Conservation (phyloP, 2,113 vertebrate species). For the Salvelinus namaycush region DNA sequence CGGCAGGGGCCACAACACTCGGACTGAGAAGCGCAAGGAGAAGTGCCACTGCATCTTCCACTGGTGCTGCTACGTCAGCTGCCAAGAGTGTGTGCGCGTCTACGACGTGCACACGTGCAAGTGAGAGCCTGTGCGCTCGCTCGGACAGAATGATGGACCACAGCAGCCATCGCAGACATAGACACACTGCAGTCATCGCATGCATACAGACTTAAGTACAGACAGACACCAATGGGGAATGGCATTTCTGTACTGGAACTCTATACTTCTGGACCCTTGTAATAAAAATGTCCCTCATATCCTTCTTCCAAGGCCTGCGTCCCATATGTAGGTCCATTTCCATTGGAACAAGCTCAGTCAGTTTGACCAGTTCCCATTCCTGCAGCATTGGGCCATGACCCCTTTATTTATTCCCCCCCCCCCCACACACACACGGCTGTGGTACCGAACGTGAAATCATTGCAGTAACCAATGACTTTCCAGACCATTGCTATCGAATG, state of each 20-base stretch:
- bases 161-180: not conserved
- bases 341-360: slow-evolving; percentile 22
- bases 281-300: slow-evolving; percentile 32
- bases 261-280: slow-evolving; percentile 28
- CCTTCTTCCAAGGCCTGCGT: slow-evolving; percentile 29
- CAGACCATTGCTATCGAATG: slow-evolving; percentile 50
- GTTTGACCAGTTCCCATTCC: not conserved
- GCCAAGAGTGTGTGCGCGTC: slow-evolving; percentile 92
- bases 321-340: not conserved
- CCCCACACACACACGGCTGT: no score
- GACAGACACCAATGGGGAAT: slow-evolving; percentile 1
- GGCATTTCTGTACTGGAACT: slow-evolving; percentile 56
- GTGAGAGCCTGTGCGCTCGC: slow-evolving; percentile 62
- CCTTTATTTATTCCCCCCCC: slow-evolving; percentile 69
- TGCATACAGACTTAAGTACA: not conserved
- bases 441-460: slow-evolving; percentile 21
- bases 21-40: slow-evolving; percentile 97
- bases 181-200: not conserved
- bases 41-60: slow-evolving; percentile 99
- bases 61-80: slow-evolving; percentile 99
- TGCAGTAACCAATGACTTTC: slow-evolving; percentile 10
- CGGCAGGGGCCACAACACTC: slow-evolving; percentile 94
- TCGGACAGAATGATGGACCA: slow-evolving; percentile 8
- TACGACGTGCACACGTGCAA: slow-evolving; percentile 99
- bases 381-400: slow-evolving; percentile 31